phyloP scores from a whole-genome alignment of 2,113 vertebrate species.

The Crotalus tigris region DNA sequence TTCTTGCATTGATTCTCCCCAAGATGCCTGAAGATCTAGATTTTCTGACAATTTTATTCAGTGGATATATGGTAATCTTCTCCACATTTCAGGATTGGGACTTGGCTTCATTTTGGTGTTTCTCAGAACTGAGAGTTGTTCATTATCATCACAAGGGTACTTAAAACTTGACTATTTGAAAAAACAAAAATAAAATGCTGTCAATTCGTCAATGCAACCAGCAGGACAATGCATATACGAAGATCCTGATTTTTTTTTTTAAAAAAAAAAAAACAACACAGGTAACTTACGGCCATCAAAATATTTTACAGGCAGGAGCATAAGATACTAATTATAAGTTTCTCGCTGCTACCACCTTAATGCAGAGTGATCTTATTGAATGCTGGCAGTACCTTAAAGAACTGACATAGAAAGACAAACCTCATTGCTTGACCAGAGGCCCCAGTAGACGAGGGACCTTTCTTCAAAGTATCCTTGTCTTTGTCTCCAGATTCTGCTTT shows the following conservation, averaged over 20 bases:
- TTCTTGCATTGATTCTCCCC: conserved; percentile 94
- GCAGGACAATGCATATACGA: conserved; percentile 79
- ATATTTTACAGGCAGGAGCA: conserved; percentile 82
- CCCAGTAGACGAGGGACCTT: conserved; percentile 98
- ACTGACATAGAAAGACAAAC: conserved; percentile 99
- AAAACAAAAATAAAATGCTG: conserved; percentile 82
- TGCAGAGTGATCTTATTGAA: conserved; percentile 94
- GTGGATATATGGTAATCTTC: conserved; percentile 90
- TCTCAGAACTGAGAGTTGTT: conserved; percentile 87
- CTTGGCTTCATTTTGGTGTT: conserved; percentile 90
- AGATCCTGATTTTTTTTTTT: conserved; percentile 71
- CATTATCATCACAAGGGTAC: conserved; percentile 90
- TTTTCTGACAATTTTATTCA: conserved; percentile 96
- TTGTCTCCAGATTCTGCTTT: conserved; percentile 98
- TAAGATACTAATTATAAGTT: conserved; percentile 91
- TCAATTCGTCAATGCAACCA: conserved; percentile 84
- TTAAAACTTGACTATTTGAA: conserved; percentile 85
- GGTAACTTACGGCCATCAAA: conserved; percentile 88
- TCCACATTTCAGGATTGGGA: conserved; percentile 95
- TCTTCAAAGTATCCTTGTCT: conserved; percentile 99
- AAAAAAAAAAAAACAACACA: conserved; percentile 41
- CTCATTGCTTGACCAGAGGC: conserved; percentile 99
- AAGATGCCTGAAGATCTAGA: conserved; percentile 90
- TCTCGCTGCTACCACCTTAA: conserved; percentile 99
- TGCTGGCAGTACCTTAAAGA: conserved; percentile 99